Evolutionary conservation across 2,888 invertebrate genomes (phyloP).

Genomic region (Gandaritis pyraliata): DNA sequence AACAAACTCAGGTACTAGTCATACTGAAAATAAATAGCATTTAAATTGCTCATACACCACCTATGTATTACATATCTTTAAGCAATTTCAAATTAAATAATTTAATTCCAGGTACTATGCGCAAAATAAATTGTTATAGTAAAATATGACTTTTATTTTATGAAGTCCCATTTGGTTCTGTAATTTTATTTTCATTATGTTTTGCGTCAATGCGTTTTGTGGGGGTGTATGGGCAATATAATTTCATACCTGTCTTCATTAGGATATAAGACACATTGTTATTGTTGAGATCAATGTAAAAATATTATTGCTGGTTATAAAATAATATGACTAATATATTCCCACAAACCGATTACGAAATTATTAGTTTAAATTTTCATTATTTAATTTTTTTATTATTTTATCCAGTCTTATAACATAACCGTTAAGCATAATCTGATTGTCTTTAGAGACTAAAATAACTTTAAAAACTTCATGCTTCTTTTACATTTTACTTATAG

Average conservation of each 20-base stretch:
- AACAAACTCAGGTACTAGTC: conserved; percentile 23
- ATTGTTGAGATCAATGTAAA: conserved; percentile 35
- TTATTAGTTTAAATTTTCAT: conserved; percentile 53
- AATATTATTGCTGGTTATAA: conserved; percentile 45
- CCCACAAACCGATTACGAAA: conserved; percentile 72
- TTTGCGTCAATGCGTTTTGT: conserved; percentile 75
- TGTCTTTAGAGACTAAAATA: neutral
- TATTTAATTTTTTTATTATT: conserved; percentile 42
- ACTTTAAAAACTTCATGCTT: conserved; percentile 32
- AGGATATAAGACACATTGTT: conserved; percentile 33
- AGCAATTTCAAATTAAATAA: conserved; percentile 43
- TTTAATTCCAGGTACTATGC: conserved; percentile 44
- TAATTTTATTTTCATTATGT: conserved; percentile 66
- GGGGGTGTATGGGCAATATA: conserved; percentile 83
- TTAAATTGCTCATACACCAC: conserved; percentile 83
- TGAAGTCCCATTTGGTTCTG: conserved; percentile 71
- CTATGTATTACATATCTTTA: conserved; percentile 65
- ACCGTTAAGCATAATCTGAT: conserved; percentile 7
- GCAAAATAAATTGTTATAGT: conserved; percentile 74
- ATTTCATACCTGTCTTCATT: conserved; percentile 39
- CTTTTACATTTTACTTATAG: conserved; percentile 64
- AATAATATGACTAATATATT: conserved; percentile 73
- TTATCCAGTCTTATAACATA: conserved; percentile 32
- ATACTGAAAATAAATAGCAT: conserved; percentile 40
- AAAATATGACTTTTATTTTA: conserved; percentile 77